Evolutionary conservation across 2,888 invertebrate species (phyloP), one percentile per base, ranked within the genome.

Genomic region (Netelia virgata): DNA sequence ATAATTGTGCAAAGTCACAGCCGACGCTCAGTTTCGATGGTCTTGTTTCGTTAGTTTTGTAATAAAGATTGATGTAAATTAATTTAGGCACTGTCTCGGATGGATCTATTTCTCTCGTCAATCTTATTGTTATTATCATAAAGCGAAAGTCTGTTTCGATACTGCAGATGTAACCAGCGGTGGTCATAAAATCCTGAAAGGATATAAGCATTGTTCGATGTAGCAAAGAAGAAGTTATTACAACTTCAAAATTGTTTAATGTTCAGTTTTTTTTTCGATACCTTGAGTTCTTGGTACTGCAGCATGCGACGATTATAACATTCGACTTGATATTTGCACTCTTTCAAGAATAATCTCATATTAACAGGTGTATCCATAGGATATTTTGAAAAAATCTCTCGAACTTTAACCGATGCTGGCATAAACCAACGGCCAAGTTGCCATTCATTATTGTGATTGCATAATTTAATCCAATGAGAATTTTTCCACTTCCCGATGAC

Each of bases 371-470:
- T 68, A 1, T 85, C 63, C 1, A 89, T 41, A 1, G 86, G 69
- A 82, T 77, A 64, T 68, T 75, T 61, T 2, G 5, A 20, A 9
- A 87, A 50, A 28, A 89, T 83, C 3, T 78, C 66, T 9, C 59
- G 14, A 3, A 86, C 28, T 28, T 89, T 66, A 1, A 88, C 14
- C 0, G 85, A 84, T 28, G 82, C 20, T 2, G 89, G 89, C 83
- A 89, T 84, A 11, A 80, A 23, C 84, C 85, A 88, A 14, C 72
- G 77, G 18, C 87, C 86, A 20, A 89, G 20, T 43, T 84, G 81
- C 64, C 66, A 77, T 8, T 36, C 6, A 5, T 72, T 73, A 8
- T 63, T 18, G 1, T 72, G 64, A 6, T 81, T 79, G 5, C 70
- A 23, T 41, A 89, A 77, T 57, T 88, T 73, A 6, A 88, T 79